A percentile compares a stretch with the other conserved stretches of the same genome.
Evolutionary conservation across 1,140 invertebrate genomes (phyloP).

Genomic region (Drosophila suzukii): DNA sequence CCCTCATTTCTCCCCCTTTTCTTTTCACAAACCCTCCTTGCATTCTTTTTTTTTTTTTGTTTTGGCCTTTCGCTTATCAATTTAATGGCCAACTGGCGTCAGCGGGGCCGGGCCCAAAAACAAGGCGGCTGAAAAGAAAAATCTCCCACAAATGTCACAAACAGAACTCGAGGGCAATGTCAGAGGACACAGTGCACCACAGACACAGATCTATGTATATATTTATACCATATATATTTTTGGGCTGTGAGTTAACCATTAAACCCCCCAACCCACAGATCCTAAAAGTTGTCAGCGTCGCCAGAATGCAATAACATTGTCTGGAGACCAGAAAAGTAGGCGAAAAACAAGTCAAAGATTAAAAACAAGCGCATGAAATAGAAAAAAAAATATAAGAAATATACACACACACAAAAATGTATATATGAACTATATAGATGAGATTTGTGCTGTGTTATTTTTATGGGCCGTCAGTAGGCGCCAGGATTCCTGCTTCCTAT

Average conservation of each 20-base stretch:
- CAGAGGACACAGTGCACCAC: slow-evolving; percentile 59
- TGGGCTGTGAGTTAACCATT: slow-evolving; percentile 60
- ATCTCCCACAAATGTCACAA: slow-evolving; percentile 72
- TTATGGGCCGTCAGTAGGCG: slow-evolving; percentile 74
- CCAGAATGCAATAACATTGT: slow-evolving; percentile 81
- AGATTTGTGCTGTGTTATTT: slow-evolving; percentile 69
- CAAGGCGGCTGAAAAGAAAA: slow-evolving; percentile 4
- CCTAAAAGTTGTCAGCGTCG: slow-evolving; percentile 44
- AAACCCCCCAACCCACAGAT: slow-evolving; percentile 39
- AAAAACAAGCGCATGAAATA: slow-evolving; percentile 72
- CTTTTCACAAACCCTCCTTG: slow-evolving; percentile 33
- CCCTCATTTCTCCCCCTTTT: not conserved
- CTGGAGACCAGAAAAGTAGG: slow-evolving; percentile 52
- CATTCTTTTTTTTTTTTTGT: slow-evolving; percentile 52
- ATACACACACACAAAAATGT: not conserved
- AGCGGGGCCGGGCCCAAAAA: slow-evolving; percentile 23
- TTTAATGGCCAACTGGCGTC: slow-evolving; percentile 80
- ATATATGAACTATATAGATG: slow-evolving; percentile 28
- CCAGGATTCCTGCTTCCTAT: slow-evolving; percentile 77
- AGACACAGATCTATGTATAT: slow-evolving; percentile 30
- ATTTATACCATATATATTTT: slow-evolving; percentile 1
- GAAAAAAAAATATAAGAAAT: slow-evolving; percentile 1
- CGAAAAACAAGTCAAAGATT: slow-evolving; percentile 78
- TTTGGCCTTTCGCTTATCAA: slow-evolving; percentile 69
- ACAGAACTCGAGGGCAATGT: slow-evolving; percentile 48